These are phyloP conservation scores for Drosophila simulans DNA, from an alignment of 1,140 invertebrate genomes.

Conservation along the genomic window DNA sequence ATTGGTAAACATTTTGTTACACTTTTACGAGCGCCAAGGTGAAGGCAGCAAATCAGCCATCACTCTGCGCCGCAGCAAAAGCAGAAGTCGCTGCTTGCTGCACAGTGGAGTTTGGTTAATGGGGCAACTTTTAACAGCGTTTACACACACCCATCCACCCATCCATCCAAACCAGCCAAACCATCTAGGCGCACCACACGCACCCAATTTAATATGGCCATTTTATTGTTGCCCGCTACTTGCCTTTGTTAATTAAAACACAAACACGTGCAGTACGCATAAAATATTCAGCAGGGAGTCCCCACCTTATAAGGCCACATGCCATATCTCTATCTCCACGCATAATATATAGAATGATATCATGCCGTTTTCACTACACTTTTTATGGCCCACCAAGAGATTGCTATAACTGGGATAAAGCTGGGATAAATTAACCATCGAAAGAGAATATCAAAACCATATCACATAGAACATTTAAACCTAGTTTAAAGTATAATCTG, in stretches of 20 bases:
- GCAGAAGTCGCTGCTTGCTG: constrained; percentile 42
- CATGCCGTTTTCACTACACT: constrained; percentile 16
- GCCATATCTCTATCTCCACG: constrained; percentile 2
- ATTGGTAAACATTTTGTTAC: constrained; percentile 83
- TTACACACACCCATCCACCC: constrained; percentile 33
- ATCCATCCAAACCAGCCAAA: constrained; percentile 3
- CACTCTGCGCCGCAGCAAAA: constrained; percentile 5
- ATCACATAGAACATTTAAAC: too few relatives aligned
- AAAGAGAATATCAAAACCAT: not conserved
- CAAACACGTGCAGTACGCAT: constrained; percentile 77
- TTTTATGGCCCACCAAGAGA: constrained; percentile 23
- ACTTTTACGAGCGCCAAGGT: constrained; percentile 75
- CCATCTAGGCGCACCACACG: constrained; percentile 23
- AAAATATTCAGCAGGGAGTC: constrained; percentile 70
- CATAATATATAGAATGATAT: constrained; percentile 25
- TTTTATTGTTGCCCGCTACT: constrained; percentile 73
- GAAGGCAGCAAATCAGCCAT: constrained; percentile 57
- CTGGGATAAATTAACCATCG: constrained; percentile 3
- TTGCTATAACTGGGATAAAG: constrained; percentile 9
- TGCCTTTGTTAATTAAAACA: constrained; percentile 80
- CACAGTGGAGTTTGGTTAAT: constrained; percentile 47
- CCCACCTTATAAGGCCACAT: constrained; percentile 12
- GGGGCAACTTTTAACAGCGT: constrained; percentile 58
- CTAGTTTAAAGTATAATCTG: not conserved
- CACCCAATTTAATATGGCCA: constrained; percentile 68